Base-by-base conservation (phyloP, 2,888 invertebrate species). In the Eupithecia inturbata region DNA sequence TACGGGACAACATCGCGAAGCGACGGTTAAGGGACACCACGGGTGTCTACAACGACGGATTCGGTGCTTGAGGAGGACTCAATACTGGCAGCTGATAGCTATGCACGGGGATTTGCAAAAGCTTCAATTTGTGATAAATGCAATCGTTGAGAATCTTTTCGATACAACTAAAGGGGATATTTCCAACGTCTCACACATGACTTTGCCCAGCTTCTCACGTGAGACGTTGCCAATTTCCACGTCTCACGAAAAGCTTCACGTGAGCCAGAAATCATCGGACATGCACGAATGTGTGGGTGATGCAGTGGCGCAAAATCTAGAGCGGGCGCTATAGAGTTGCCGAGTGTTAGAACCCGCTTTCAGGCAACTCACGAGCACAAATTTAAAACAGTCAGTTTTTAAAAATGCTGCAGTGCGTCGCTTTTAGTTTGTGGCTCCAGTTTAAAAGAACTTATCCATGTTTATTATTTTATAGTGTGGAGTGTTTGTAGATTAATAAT, bases 21-120 rank as follows among this genome's bases (percentile, higher is more conserved):
- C 85, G 86, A 73, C 87, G 85, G 28, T 62, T 82, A 3, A 78
- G 79, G 5, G 85, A 86, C 41, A 81, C 87, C 36, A 82, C 84
- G 0, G 92, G 91, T 33, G 85, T 92, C 33, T 93, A 92, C 82
- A 93, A 93, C 74, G 92, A 92, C 31, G 91, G 87, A 6, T 92
- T 92, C 76, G 84, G 88, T 68, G 87, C 91, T 64, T 91, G 82
- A 84, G 70, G n/a, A 31, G 6, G 31, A 36, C n/a, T 12, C 26
- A 14, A 57, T 28, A 28, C 7, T 62, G 62, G 28, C 62, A 31
- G 31, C 60, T 60, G 60, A 19, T 57, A 12, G 26, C 5, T 57
- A 22, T 1, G 22, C 53, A n/a, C 5, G 57, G 14, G 57, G 14
- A 57, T 57, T 12, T 57, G 57, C 26, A 26, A 26, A 4, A 26